Evolutionary conservation across 2,888 invertebrate species (phyloP), one percentile per base, ranked within the genome.

Genomic region (Aelia acuminata): DNA sequence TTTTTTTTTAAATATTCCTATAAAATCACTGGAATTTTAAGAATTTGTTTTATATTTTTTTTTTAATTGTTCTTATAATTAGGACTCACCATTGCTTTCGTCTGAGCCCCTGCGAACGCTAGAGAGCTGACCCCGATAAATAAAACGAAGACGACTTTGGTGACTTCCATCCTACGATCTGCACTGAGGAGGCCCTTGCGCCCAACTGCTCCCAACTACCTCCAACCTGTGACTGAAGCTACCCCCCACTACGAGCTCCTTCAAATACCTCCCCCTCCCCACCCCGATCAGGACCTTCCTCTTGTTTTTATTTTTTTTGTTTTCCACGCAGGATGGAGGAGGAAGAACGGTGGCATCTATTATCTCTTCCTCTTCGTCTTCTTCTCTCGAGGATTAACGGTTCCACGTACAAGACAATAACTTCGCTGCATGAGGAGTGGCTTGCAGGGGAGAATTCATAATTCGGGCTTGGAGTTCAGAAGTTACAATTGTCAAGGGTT

Each of bases 191-290:
- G 22, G 20, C 43, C 39, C 39, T 22, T 18, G 75, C 20, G 20
- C 43, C 3, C 39, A 80, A 43, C 75, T 31, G 20, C n/a, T 20
- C 75, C 22, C 22, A 22, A 43, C 75, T 31, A 63, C 31, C 63
- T 63, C 31, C 63, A 63, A 63, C 31, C 63, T 31, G 15, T 63
- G 63, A 80, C 75, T 80, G 75, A 80, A 80, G 43, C 43, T 31
- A 80, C 75, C 75, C 75, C 75, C 39, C 43, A 80, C 39, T 80
- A 43, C 39, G 75, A 31, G 75, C 22, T 80, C 75, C 75, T 80
- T 80, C 75, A 80, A 80, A 80, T 80, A 80, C 75, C 75, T 35
- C 75, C 75, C 75, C 39, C 75, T 75, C 75, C 75, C 75, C 75
- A 43, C 75, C 39, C 39, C 75, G 22, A n/a, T 80, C 43, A 15